These are phyloP conservation scores for Gyrodactylus bullatarudis DNA, from an alignment of 1,140 invertebrate genomes.

Conservation along the genomic window DNA sequence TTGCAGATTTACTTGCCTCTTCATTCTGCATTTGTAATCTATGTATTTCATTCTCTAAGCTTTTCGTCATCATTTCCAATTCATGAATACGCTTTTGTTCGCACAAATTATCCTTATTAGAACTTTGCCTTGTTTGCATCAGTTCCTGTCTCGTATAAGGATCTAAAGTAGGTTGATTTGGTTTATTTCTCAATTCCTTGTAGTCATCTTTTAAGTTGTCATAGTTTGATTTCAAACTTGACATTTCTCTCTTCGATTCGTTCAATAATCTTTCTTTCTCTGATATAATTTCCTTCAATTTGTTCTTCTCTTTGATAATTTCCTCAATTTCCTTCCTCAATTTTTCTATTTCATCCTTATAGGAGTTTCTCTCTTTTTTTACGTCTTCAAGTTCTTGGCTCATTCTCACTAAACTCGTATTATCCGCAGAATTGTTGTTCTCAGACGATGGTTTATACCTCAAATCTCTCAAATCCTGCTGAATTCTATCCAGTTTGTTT, in stretches of 20 bases:
- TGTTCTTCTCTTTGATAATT: background rate
- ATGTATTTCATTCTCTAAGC: background rate
- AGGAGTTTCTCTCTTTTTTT: background rate
- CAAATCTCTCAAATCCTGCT: background rate
- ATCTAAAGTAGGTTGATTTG: too few species aligned
- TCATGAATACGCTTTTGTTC: background rate
- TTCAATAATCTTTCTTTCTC: background rate
- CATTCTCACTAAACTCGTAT: too few species aligned
- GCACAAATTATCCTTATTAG: background rate
- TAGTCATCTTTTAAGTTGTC: background rate
- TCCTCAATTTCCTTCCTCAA: background rate
- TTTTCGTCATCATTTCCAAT: background rate
- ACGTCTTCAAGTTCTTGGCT: too few species aligned
- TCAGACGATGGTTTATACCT: background rate
- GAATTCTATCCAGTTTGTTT: background rate
- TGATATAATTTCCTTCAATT: background rate
- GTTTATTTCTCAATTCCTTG: background rate
- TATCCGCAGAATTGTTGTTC: background rate
- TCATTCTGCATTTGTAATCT: background rate
- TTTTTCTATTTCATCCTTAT: background rate
- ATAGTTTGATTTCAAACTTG: background rate
- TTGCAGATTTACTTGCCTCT: background rate
- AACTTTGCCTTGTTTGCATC: background rate
- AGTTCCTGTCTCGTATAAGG: too few species aligned
- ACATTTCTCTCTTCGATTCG: background rate